phyloP scores from a whole-genome alignment of 2,888 invertebrate genomes.

The Mongoloraphidia duomilia region DNA sequence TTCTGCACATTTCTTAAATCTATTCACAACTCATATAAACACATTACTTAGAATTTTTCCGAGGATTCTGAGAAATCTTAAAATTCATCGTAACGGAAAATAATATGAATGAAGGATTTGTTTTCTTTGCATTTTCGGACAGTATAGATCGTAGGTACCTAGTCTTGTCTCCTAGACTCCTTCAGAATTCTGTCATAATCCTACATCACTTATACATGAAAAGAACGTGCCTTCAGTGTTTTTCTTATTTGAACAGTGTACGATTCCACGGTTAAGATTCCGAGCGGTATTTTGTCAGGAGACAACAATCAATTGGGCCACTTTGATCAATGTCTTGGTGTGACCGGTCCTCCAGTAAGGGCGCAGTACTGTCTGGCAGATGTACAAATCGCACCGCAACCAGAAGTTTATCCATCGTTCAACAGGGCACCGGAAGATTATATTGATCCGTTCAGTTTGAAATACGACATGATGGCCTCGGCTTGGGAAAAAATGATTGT shows the following conservation, averaged over 20 bases:
- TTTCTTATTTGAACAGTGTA: slow-evolving; percentile 8
- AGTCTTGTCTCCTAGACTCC: no score
- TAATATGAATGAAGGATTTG: no score
- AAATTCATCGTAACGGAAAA: no score
- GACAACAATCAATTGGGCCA: slow-evolving; percentile 10
- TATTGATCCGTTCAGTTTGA: slow-evolving; percentile 4
- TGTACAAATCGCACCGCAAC: slow-evolving; percentile 8
- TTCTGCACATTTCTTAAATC: no score
- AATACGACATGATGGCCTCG: slow-evolving; percentile 12
- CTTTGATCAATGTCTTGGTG: slow-evolving; percentile 10
- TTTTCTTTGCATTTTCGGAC: no score
- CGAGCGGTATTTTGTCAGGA: slow-evolving; percentile 10
- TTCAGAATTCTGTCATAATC: no score
- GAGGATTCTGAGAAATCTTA: no score
- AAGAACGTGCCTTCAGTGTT: no score
- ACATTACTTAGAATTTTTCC: no score
- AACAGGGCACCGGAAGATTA: slow-evolving; percentile 2
- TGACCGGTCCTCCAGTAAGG: slow-evolving; percentile 19
- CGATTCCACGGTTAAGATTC: slow-evolving; percentile 11
- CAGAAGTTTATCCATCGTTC: slow-evolving; percentile 7
- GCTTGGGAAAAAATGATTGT: slow-evolving; percentile 16
- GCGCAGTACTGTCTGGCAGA: slow-evolving; percentile 29
- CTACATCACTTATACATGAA: no score
- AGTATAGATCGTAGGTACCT: no score
- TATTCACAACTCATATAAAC: no score